phyloP scores from a whole-genome alignment of 2,113 vertebrate genomes.

The Neolamprologus hecqui region DNA sequence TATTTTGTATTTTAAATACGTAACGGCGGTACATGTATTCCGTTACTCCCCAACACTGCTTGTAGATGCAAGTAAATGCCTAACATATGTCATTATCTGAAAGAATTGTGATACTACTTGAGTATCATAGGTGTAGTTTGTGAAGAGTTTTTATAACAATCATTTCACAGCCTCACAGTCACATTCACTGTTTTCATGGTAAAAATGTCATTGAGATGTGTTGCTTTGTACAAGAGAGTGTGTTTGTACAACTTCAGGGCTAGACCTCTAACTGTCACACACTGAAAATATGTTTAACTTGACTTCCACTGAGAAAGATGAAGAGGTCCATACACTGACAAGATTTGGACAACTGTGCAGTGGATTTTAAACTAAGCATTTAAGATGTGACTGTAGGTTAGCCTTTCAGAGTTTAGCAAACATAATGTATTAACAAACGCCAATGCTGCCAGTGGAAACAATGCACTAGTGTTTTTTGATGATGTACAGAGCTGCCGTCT shows the following conservation, averaged over 20 bases:
- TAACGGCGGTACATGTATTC: no score
- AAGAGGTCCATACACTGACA: not conserved
- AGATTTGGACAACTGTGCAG: not conserved
- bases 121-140: not conserved
- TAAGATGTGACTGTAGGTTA: not conserved
- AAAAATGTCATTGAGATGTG: not conserved
- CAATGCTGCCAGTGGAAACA: not conserved
- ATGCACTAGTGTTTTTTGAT: not conserved
- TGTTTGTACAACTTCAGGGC: not conserved
- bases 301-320: not conserved
- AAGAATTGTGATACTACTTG: not conserved
- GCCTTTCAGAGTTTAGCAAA: not conserved
- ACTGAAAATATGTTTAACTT: not conserved
- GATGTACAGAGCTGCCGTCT: not conserved
- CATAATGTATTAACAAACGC: not conserved
- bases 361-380: not conserved
- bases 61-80: not conserved
- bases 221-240: not conserved
- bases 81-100: not conserved
- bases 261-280: not conserved
- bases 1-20: no score
- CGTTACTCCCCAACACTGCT: not conserved
- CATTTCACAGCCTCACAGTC: not conserved
- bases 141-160: not conserved
- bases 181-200: not conserved